phyloP scores from a whole-genome alignment of 2,888 invertebrate genomes.

The Monoplex corrugatus region DNA sequence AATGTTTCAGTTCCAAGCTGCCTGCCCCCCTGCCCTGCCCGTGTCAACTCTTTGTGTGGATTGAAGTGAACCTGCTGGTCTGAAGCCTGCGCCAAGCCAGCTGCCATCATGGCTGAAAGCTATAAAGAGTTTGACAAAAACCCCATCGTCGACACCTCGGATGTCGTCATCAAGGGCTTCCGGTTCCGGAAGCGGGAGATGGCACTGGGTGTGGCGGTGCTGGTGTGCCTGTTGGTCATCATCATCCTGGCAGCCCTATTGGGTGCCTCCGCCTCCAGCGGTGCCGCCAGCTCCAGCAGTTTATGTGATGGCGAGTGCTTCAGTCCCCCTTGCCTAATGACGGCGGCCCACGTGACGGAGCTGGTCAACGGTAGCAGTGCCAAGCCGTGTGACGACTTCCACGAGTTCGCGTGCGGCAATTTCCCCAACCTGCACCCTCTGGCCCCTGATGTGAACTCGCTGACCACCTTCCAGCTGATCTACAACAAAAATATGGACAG shows the following conservation, averaged over 20 bases:
- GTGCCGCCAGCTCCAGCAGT: slow-evolving; percentile 17
- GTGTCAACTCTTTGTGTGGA: background rate
- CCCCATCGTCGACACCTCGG: slow-evolving; percentile 63
- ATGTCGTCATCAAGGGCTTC: slow-evolving; percentile 57
- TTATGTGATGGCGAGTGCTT: slow-evolving; percentile 57
- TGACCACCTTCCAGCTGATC: slow-evolving; percentile 65
- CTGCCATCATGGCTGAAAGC: slow-evolving; percentile 62
- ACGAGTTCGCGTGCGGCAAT: slow-evolving; percentile 81
- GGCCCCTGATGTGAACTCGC: slow-evolving; percentile 61
- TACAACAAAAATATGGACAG: slow-evolving; percentile 68
- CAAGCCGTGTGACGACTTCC: slow-evolving; percentile 83
- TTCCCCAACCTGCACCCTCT: slow-evolving; percentile 81
- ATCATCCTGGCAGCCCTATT: slow-evolving; percentile 68
- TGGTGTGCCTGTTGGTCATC: slow-evolving; percentile 64
- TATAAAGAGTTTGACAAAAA: slow-evolving; percentile 68
- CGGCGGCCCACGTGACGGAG: slow-evolving; percentile 64
- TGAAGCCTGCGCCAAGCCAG: background rate
- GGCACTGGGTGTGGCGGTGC: slow-evolving; percentile 65
- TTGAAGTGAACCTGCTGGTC: background rate
- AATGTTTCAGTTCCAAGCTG: background rate
- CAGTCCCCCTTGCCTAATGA: slow-evolving; percentile 66
- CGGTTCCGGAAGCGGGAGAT: slow-evolving; percentile 63
- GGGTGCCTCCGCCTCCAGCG: slow-evolving; percentile 52
- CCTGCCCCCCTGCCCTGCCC: background rate
- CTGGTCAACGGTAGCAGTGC: slow-evolving; percentile 66